Evolutionary conservation across 2,113 vertebrate genomes (phyloP).

Genomic region (Mastomys coucha): DNA sequence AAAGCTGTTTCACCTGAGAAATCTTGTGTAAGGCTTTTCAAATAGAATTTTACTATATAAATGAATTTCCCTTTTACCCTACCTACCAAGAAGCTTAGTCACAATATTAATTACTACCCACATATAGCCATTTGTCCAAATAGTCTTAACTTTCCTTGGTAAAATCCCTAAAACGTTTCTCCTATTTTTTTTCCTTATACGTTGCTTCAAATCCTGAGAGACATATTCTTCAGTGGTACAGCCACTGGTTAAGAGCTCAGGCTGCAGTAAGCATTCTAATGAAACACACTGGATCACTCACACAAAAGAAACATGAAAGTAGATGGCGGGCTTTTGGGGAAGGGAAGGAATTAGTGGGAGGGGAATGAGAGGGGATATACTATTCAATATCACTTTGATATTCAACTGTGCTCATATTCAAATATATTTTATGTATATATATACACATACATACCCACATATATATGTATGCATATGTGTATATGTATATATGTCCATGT

Average conservation of each 20-base stretch:
- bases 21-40: neutral
- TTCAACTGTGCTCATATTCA: neutral
- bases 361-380: neutral
- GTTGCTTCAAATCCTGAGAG: neutral
- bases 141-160: slow-evolving; percentile 29
- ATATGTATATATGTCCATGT: too few relatives aligned
- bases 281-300: neutral
- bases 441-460: neutral
- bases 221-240: neutral
- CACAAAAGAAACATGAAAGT: neutral
- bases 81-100: neutral
- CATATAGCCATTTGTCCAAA: neutral
- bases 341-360: neutral
- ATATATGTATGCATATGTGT: too few relatives aligned
- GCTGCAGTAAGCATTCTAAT: neutral
- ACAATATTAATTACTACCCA: neutral
- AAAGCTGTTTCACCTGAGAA: slow-evolving; percentile 28
- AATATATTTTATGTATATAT: neutral
- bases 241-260: neutral
- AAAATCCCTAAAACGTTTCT: neutral
- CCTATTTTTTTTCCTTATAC: neutral
- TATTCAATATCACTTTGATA: neutral
- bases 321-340: neutral
- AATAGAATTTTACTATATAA: slow-evolving; percentile 16
- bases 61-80: slow-evolving; percentile 33